Base-by-base conservation (phyloP, 1,140 invertebrate species). In the Glossosoma conforme region DNA sequence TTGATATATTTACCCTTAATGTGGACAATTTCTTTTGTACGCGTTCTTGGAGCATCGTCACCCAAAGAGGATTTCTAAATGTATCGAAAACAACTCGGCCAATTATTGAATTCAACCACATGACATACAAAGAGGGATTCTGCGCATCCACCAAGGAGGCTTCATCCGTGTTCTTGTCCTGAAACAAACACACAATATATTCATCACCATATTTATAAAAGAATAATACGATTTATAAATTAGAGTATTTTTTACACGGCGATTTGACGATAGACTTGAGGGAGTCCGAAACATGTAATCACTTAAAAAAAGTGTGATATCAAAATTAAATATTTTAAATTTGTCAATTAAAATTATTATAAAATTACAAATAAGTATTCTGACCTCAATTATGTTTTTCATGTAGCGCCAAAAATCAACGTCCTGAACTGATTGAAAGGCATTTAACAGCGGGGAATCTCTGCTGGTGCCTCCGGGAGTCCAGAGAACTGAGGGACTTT, bases 1-100 rank as follows among this genome's bases (percentile, higher is more conserved):
- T 42, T 42, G 28, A 9, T 3, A n/a, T n/a, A 32, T 44, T 41
- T 52, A 72, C 72, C 66, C 74, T 75, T 15, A 75, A 61, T 20
- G 68, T 73, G 18, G 69, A 64, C 0, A 75, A 62, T 57, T 75
- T 75, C 58, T 67, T 64, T 60, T 75, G 72, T 60, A 75, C 70
- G 44, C 64, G 60, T 41, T 67, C 62, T 61, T 73, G 69, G 17
- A 75, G 52, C 6, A 66, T 59, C 10, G 60, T 60, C 21, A 69
- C 63, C 40, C 64, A 66, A 28, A 55, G 17, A 3, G 66, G 64
- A 59, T 75, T 69, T 13, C 67, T 58, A 63, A 70, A 69, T 8
- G 71, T 64, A 60, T 75, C 72, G 53, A 65, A 75, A 59, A 72
- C 64, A 44, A 73, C 33, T 14, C 72, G 56, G 24, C 66, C 70